These are phyloP conservation scores for Pherbina coryleti DNA, from an alignment of 2,888 invertebrate species.

Conservation along the genomic window DNA sequence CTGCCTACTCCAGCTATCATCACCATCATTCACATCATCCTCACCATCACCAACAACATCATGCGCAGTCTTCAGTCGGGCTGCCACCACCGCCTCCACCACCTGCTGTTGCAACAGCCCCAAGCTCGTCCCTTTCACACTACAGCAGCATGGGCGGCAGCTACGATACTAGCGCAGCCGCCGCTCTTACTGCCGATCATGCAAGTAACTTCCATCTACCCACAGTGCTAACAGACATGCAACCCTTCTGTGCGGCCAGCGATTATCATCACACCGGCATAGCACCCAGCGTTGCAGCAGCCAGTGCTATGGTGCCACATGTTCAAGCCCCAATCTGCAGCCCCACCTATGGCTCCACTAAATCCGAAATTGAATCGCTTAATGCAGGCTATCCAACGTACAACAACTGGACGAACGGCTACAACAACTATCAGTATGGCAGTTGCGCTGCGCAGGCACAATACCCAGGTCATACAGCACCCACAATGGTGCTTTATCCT, in stretches of 20 bases:
- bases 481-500: slow-evolving; percentile 81
- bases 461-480: slow-evolving; percentile 66
- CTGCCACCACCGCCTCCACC: slow-evolving; percentile 70
- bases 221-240: slow-evolving; percentile 74
- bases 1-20: slow-evolving; percentile 48
- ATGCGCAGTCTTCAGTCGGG: slow-evolving; percentile 61
- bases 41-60: slow-evolving; percentile 58
- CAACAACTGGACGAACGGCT: slow-evolving; percentile 73
- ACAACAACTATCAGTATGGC: slow-evolving; percentile 80
- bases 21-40: slow-evolving; percentile 52
- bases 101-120: slow-evolving; percentile 66
- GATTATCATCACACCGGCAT: slow-evolving; percentile 65
- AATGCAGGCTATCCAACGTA: slow-evolving; percentile 64
- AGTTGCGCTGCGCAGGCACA: slow-evolving; percentile 66
- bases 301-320: slow-evolving; percentile 55
- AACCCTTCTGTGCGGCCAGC: slow-evolving; percentile 68
- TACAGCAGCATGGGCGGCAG: slow-evolving; percentile 60
- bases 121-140: slow-evolving; percentile 64
- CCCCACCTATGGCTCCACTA: slow-evolving; percentile 57
- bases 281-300: slow-evolving; percentile 54
- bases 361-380: slow-evolving; percentile 65
- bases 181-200: slow-evolving; percentile 65
- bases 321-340: slow-evolving; percentile 56
- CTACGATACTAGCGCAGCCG: slow-evolving; percentile 51
- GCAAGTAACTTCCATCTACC: slow-evolving; percentile 72